A percentile compares a stretch with the other conserved stretches of the same genome.
phyloP scores from a whole-genome alignment of 2,113 vertebrate species.

The Peromyscus polionotus region DNA sequence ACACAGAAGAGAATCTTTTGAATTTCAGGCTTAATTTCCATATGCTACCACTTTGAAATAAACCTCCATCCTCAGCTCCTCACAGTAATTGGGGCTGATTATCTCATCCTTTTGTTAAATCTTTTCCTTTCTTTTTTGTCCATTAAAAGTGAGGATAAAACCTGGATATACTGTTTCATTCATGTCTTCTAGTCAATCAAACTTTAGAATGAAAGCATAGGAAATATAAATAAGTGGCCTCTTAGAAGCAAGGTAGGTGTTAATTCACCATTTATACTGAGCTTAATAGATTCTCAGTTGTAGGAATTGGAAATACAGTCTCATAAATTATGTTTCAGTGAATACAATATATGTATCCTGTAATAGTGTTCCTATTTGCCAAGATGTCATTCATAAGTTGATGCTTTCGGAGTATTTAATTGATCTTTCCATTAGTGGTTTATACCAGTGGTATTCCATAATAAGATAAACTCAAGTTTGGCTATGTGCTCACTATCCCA shows the following conservation, averaged over 20 bases:
- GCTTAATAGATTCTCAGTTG: background rate
- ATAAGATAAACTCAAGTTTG: background rate
- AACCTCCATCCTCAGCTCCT: background rate
- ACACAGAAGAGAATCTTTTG: background rate
- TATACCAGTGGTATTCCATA: background rate
- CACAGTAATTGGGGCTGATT: background rate
- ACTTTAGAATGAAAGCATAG: background rate
- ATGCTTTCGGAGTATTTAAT: background rate
- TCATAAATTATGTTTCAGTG: background rate
- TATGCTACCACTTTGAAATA: background rate
- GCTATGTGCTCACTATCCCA: background rate
- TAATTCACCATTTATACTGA: background rate
- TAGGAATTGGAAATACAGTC: background rate
- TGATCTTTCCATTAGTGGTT: background rate
- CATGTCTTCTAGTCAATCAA: background rate
- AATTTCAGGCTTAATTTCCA: background rate
- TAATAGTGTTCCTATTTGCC: background rate
- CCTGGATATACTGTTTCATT: background rate
- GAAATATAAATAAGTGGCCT: background rate
- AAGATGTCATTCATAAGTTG: background rate
- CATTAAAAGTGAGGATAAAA: background rate
- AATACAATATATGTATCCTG: background rate
- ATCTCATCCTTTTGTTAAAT: background rate
- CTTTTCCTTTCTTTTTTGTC: background rate
- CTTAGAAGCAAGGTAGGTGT: background rate